Evolutionary conservation across 1,140 invertebrate species (phyloP), one percentile per base, ranked within the genome.

Genomic region (Monomorium pharaonis): DNA sequence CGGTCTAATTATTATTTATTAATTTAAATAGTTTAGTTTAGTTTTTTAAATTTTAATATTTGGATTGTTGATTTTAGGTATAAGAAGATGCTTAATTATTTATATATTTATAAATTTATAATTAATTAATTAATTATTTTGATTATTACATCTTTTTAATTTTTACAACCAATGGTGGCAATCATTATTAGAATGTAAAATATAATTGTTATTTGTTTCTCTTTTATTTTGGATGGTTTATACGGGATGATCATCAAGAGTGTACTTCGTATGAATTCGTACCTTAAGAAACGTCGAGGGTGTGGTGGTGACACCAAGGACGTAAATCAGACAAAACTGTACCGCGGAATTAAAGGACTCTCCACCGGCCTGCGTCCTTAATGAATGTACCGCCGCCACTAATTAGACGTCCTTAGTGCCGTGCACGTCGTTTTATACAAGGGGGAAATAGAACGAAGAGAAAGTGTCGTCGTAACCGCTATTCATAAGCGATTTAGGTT

Each of bases 251-350:
- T 27, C 30, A 47, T 80, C 65, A 49, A 72, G 24, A 47, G 12
- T 24, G 56, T 21, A 58, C 21, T 88, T 54, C 47, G 47, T 42
- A 69, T 24, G 67, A 83, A 83, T 74, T 83, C 51, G 21, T 67
- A 21, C 54, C 37, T 74, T 30, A 72, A 74, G 67, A 51, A 74
- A 83, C 18, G 51, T 81, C 42, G 78, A 70, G 78, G 67, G 51
- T 69, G 70, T 30, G 56, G 33, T 86, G 47, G 75, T 27, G 69
- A 56, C 72, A 88, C 87, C 86, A 86, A 91, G 84, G 76, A 84
- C 91, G 91, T 92, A 92, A 92, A 92, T 92, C 90, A 92, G 89
- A 85, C 88, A 88, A 89, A 91, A 92, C 89, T 91, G 86, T 88
- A 86, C 47, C 56, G 78, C 62, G 86, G 92, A 92, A 92, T 92